A percentile compares a stretch with the other conserved stretches of the same genome.
Evolutionary conservation across 2,113 vertebrate genomes (phyloP).

Genomic region (Melozone crissalis): DNA sequence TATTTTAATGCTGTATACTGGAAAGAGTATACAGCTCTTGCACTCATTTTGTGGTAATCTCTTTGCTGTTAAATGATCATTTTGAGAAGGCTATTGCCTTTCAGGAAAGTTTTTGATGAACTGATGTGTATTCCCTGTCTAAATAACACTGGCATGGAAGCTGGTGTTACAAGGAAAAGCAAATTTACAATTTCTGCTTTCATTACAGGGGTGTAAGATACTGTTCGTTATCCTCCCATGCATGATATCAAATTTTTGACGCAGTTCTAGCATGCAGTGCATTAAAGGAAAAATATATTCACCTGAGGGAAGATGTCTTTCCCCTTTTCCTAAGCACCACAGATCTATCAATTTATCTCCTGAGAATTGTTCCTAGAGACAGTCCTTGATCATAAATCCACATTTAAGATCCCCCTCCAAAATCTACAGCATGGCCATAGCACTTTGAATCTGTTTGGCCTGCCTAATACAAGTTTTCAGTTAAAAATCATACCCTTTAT

Average conservation of each 20-base stretch:
- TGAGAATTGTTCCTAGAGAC: neutral
- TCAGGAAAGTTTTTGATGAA: neutral
- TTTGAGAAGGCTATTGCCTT: neutral
- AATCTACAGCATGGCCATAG: neutral
- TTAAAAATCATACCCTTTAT: neutral
- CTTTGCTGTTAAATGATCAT: neutral
- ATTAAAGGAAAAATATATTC: neutral
- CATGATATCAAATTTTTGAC: neutral
- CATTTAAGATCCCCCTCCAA: neutral
- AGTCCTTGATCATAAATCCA: neutral
- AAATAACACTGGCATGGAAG: neutral
- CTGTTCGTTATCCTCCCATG: neutral
- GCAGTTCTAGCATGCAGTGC: neutral
- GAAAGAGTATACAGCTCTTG: neutral
- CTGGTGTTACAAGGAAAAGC: neutral
- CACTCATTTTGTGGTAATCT: neutral
- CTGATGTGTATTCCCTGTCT: neutral
- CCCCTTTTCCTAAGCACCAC: neutral
- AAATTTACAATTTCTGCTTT: neutral
- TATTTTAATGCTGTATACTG: neutral
- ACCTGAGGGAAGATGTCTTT: neutral
- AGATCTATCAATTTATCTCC: neutral
- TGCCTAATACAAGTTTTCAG: neutral
- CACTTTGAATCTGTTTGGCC: neutral
- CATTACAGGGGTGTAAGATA: neutral